phyloP scores from a whole-genome alignment of 2,888 invertebrate species.

The Melikaiella ostensackeni region DNA sequence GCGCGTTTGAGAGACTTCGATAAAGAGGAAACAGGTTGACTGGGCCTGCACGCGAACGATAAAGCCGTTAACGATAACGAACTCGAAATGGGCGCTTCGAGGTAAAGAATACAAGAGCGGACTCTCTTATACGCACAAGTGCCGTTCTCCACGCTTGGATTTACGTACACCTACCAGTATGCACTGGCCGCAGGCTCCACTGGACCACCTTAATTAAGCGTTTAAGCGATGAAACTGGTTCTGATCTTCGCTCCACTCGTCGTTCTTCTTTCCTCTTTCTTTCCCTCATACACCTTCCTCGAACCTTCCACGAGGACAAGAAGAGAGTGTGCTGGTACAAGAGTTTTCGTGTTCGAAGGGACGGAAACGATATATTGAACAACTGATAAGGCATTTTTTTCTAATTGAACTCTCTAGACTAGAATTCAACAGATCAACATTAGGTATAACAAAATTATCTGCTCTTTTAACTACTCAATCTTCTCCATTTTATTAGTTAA shows the following conservation, averaged over 20 bases:
- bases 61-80: slow-evolving; percentile 76
- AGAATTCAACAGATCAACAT: no score
- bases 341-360: slow-evolving; percentile 19
- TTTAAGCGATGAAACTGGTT: slow-evolving; percentile 77
- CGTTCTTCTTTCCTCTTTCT: slow-evolving; percentile 47
- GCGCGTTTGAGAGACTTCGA: slow-evolving; percentile 49
- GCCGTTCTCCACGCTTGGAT: slow-evolving; percentile 65
- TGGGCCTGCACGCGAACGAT: slow-evolving; percentile 66
- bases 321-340: slow-evolving; percentile 19
- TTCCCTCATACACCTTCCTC: slow-evolving; percentile 45
- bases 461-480: no score
- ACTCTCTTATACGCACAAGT: slow-evolving; percentile 63
- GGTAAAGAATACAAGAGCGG: slow-evolving; percentile 65
- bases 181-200: slow-evolving; percentile 49
- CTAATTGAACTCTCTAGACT: no score
- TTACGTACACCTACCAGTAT: slow-evolving; percentile 65
- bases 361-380: slow-evolving; percentile 8
- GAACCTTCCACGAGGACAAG: slow-evolving; percentile 44
- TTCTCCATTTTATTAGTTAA: no score
- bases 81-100: slow-evolving; percentile 71
- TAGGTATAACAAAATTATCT: no score
- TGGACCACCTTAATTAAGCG: slow-evolving; percentile 75
- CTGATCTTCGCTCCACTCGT: slow-evolving; percentile 57
- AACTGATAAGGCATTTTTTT: no score
- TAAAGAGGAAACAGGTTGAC: slow-evolving; percentile 68